These are phyloP conservation scores for Tanypteryx hageni DNA, from an alignment of 2,888 invertebrate genomes.

Conservation along the genomic window DNA sequence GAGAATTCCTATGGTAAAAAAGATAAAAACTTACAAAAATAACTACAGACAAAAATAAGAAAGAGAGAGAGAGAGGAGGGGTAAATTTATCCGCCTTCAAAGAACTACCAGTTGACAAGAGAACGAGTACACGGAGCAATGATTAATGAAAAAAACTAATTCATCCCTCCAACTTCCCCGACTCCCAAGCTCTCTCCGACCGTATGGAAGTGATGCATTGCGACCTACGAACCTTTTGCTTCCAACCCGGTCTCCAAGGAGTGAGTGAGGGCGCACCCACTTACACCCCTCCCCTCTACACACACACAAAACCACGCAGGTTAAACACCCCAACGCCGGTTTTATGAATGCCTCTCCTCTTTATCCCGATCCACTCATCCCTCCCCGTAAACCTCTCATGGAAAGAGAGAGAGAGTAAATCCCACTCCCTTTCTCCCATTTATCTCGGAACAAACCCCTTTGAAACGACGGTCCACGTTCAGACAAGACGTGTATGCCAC, in stretches of 20 bases:
- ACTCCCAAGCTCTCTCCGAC: not conserved
- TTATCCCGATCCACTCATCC: no score
- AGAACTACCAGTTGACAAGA: slow-evolving; percentile 34
- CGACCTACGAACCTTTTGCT: not conserved
- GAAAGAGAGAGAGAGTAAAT: not conserved
- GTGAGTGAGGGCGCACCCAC: no score
- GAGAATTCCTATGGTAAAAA: not conserved
- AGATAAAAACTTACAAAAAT: not conserved
- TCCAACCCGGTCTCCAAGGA: not conserved
- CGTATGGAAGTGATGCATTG: not conserved
- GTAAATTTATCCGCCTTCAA: not conserved
- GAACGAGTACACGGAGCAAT: not conserved
- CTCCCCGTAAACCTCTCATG: not conserved
- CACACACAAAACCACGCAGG: no score
- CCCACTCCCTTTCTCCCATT: not conserved
- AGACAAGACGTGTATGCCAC: not conserved
- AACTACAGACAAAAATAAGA: not conserved
- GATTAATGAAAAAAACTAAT: not conserved
- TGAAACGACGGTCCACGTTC: not conserved
- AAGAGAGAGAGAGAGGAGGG: not conserved
- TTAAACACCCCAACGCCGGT: not conserved
- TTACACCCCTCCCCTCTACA: no score
- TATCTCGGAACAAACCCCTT: not conserved
- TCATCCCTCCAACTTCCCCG: not conserved
- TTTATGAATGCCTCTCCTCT: slow-evolving; percentile 10